Percentiles rank a stretch among this genome's conserved stretches.
Conservation (phyloP, 2,113 vertebrate species). For the Callorhinus ursinus region DNA sequence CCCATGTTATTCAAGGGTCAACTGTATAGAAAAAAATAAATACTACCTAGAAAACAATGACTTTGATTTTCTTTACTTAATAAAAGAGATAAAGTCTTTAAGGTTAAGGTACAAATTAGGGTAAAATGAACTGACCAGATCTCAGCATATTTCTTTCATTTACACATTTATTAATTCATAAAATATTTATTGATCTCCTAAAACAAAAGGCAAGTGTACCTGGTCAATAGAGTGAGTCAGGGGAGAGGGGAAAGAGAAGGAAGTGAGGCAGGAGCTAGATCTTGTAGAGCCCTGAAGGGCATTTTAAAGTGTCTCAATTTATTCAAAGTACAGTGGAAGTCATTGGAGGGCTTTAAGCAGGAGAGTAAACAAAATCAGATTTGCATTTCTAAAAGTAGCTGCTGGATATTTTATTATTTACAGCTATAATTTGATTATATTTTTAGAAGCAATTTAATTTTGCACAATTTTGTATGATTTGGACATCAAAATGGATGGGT, state of each 20-base stretch:
- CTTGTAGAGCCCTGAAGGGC: not conserved
- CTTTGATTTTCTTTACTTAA: not conserved
- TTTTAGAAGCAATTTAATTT: constrained; percentile 53
- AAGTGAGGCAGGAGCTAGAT: not conserved
- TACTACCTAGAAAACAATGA: not conserved
- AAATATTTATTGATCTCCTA: constrained; percentile 32
- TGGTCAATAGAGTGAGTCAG: not conserved
- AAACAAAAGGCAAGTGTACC: not conserved
- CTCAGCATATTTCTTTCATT: not conserved
- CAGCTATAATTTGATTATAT: not conserved
- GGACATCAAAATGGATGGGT: constrained; percentile 30
- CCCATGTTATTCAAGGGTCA: not conserved
- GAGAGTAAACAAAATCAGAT: constrained; percentile 29
- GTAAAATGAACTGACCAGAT: not conserved
- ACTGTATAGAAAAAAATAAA: constrained; percentile 41
- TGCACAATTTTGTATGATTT: constrained; percentile 14
- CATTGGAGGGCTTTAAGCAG: not conserved
- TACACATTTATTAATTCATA: constrained; percentile 1
- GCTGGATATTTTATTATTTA: constrained; percentile 34
- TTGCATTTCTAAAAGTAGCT: constrained; percentile 49
- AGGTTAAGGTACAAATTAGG: not conserved
- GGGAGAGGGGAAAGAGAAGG: not conserved
- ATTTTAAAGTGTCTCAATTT: constrained; percentile 5
- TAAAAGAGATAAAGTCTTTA: not conserved
- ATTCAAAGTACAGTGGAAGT: not conserved